Conservation (phyloP, 2,888 invertebrate species). For the Tinea pellionella region DNA sequence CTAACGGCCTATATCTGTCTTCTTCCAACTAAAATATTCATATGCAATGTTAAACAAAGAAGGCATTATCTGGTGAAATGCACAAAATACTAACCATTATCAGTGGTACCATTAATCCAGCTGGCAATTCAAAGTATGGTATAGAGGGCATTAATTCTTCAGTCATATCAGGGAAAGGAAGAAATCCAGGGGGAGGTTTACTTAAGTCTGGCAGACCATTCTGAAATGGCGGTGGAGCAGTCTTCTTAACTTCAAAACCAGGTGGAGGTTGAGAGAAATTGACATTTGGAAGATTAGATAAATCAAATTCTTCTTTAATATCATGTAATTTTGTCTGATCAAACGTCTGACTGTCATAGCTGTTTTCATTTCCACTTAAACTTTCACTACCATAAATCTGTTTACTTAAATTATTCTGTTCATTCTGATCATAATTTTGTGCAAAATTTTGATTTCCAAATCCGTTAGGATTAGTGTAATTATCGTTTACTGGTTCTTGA, state of each 20-base stretch:
- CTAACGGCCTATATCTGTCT: slow-evolving; percentile 87
- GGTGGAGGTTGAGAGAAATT: slow-evolving; percentile 63
- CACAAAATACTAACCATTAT: slow-evolving; percentile 75
- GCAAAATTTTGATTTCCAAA: slow-evolving; percentile 10
- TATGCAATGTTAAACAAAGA: background rate
- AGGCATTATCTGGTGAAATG: background rate
- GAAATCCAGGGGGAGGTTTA: slow-evolving; percentile 88
- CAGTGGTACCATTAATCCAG: slow-evolving; percentile 97
- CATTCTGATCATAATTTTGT: slow-evolving; percentile 3
- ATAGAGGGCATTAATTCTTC: slow-evolving; percentile 89
- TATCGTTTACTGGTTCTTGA: slow-evolving; percentile 35
- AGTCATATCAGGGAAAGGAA: slow-evolving; percentile 50
- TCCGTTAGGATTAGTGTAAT: slow-evolving; percentile 8
- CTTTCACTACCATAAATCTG: slow-evolving; percentile 54
- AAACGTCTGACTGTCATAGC: slow-evolving; percentile 57
- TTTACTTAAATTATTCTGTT: slow-evolving; percentile 43
- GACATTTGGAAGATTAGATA: slow-evolving; percentile 48
- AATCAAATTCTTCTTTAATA: slow-evolving; percentile 37
- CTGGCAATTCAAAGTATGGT: slow-evolving; percentile 97
- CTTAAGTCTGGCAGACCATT: slow-evolving; percentile 83
- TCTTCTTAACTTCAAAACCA: slow-evolving; percentile 43
- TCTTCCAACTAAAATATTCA: slow-evolving; percentile 77
- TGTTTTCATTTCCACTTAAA: slow-evolving; percentile 62
- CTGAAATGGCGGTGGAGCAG: slow-evolving; percentile 53
- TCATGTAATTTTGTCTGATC: slow-evolving; percentile 33